A percentile compares a stretch with the other conserved stretches of the same genome.
Evolutionary conservation across 1,140 invertebrate genomes (phyloP).

Genomic region (Chironomus striatipennis): DNA sequence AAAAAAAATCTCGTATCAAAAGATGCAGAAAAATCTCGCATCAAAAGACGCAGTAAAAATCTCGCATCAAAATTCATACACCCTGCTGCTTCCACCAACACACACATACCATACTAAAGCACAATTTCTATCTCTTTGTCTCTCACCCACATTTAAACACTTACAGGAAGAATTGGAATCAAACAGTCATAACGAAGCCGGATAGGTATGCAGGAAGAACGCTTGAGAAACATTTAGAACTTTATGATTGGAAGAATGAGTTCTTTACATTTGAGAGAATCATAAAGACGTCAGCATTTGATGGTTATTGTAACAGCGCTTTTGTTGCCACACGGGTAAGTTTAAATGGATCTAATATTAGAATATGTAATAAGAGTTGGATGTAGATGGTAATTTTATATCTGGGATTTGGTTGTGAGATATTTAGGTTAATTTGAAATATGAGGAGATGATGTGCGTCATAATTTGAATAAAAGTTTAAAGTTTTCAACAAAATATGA

Average conservation of each 20-base stretch:
- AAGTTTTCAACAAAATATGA: too few species aligned
- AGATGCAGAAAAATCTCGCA: too few species aligned
- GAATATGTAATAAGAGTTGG: not conserved
- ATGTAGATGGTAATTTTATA: not conserved
- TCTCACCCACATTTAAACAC: too few species aligned
- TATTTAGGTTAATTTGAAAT: not conserved
- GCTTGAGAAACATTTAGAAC: slow-evolving; percentile 53
- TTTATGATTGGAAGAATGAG: slow-evolving; percentile 60
- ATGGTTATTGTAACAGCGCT: slow-evolving; percentile 16
- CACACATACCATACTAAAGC: too few species aligned
- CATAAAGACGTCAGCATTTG: not conserved
- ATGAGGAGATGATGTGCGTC: not conserved
- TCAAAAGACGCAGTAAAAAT: too few species aligned
- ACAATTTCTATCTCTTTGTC: too few species aligned
- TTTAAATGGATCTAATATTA: not conserved
- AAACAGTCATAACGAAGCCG: slow-evolving; percentile 5
- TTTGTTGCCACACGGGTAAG: not conserved
- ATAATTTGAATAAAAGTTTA: not conserved
- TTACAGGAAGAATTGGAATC: not conserved
- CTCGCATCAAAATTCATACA: too few species aligned
- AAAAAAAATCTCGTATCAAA: too few species aligned
- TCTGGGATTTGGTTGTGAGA: not conserved
- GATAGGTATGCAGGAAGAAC: slow-evolving; percentile 52
- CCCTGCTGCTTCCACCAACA: too few species aligned
- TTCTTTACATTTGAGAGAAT: slow-evolving; percentile 40